These are phyloP conservation scores for Barypeithes pellucidus DNA, from an alignment of 2,888 invertebrate genomes.

Conservation along the genomic window DNA sequence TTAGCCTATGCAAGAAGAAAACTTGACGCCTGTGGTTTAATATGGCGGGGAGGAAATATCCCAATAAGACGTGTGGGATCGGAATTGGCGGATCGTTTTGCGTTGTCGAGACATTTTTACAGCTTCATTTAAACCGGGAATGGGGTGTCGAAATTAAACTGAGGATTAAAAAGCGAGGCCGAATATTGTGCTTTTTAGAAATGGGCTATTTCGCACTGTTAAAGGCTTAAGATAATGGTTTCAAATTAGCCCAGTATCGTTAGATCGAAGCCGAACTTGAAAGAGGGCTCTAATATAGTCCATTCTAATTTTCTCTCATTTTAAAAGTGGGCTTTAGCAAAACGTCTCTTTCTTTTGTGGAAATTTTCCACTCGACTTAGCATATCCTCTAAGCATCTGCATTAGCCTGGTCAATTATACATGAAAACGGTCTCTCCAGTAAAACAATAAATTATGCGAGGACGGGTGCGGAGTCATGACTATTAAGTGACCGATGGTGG, in stretches of 20 bases:
- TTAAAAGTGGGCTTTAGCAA: too few species aligned
- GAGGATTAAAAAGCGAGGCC: slow-evolving; percentile 69
- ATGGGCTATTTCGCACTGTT: slow-evolving; percentile 31
- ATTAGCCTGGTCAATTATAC: too few species aligned
- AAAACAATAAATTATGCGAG: too few species aligned
- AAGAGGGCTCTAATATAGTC: neutral
- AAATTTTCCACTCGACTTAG: too few species aligned
- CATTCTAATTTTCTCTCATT: neutral
- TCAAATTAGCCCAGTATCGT: slow-evolving; percentile 31
- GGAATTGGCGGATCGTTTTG: slow-evolving; percentile 49
- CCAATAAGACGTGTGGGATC: slow-evolving; percentile 47
- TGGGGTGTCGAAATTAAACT: slow-evolving; percentile 70
- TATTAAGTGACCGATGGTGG: too few species aligned
- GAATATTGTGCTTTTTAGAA: slow-evolving; percentile 60
- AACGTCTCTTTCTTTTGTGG: too few species aligned
- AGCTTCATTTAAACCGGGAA: slow-evolving; percentile 70
- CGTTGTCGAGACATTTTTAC: slow-evolving; percentile 66
- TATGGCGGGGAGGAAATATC: slow-evolving; percentile 37
- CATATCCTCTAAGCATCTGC: too few species aligned
- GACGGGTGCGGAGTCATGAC: too few species aligned
- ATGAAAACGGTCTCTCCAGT: too few species aligned
- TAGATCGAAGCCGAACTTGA: neutral
- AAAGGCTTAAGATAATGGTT: slow-evolving; percentile 35
- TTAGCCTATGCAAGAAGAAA: slow-evolving; percentile 42
- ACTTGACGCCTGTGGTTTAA: slow-evolving; percentile 47